Percentiles rank a stretch among this genome's conserved stretches.
Evolutionary conservation across 2,888 invertebrate species (phyloP).

Genomic region (Anodontia alba): DNA sequence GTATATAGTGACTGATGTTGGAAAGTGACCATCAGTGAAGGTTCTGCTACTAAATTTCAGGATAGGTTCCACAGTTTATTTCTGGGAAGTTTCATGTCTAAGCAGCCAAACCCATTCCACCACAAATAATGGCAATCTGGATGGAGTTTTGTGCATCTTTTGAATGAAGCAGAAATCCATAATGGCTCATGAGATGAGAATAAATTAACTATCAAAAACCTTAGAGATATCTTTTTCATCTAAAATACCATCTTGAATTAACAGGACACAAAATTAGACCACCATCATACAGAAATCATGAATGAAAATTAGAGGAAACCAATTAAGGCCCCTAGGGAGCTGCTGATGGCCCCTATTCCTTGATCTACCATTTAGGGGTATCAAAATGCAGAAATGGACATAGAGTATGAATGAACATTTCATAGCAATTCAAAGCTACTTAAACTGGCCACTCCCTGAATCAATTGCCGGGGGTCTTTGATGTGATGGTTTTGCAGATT

Average conservation of each 20-base stretch:
- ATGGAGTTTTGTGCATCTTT: too few relatives aligned
- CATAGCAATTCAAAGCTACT: background rate
- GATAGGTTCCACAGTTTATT: too few relatives aligned
- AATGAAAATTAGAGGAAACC: conserved; percentile 7
- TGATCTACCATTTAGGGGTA: conserved; percentile 16
- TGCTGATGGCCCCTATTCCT: conserved; percentile 12
- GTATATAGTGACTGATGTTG: too few relatives aligned
- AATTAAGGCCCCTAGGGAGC: conserved; percentile 15
- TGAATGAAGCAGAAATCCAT: too few relatives aligned
- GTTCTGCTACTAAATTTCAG: too few relatives aligned
- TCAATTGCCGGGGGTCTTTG: conserved; percentile 7
- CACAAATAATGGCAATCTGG: too few relatives aligned
- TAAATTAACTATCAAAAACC: conserved; percentile 2
- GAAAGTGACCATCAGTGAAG: too few relatives aligned
- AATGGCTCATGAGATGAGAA: background rate
- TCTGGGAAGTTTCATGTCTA: too few relatives aligned
- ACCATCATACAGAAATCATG: conserved; percentile 3
- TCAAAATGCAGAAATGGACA: conserved; percentile 3
- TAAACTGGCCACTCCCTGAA: conserved; percentile 2
- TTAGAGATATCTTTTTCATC: background rate
- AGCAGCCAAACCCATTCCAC: too few relatives aligned
- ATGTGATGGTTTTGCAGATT: background rate
- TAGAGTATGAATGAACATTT: background rate
- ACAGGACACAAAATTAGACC: background rate
- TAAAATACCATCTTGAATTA: background rate